Evolutionary conservation across 2,113 vertebrate genomes (phyloP).

Genomic region (Apodemus speciosus): DNA sequence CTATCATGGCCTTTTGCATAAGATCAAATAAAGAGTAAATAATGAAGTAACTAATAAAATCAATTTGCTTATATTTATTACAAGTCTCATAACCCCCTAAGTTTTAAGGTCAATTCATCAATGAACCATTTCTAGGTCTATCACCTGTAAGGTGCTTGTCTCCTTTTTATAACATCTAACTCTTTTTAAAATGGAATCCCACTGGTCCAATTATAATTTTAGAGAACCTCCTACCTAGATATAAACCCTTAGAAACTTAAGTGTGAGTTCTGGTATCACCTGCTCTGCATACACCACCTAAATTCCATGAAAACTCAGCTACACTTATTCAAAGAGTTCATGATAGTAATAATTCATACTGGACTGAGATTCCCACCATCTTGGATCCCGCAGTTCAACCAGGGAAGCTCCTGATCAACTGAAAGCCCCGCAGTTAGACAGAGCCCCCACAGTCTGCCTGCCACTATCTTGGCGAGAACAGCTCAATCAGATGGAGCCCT

Average conservation of each 20-base stretch:
- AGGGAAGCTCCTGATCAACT: too few species aligned
- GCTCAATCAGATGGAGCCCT: too few species aligned
- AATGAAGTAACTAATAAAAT: background rate
- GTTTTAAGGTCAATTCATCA: background rate
- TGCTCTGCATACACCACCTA: background rate
- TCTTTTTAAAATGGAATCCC: background rate
- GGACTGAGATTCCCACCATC: too few species aligned
- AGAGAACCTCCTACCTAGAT: background rate
- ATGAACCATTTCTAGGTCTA: background rate
- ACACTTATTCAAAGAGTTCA: background rate
- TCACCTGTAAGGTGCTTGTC: background rate
- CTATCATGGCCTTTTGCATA: background rate
- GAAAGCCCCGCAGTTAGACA: too few species aligned
- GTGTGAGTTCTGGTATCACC: background rate
- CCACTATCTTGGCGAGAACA: too few species aligned
- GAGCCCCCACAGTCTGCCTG: too few species aligned
- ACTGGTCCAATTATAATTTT: background rate
- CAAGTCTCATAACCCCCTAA: background rate
- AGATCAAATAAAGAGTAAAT: background rate
- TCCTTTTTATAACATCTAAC: background rate
- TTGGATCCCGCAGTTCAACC: too few species aligned
- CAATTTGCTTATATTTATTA: background rate
- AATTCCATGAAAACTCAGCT: background rate
- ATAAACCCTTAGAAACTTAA: background rate
- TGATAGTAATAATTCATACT: background rate